Evolutionary conservation across 1,140 invertebrate species (phyloP).

Genomic region (Pseudomyrmex concolor): DNA sequence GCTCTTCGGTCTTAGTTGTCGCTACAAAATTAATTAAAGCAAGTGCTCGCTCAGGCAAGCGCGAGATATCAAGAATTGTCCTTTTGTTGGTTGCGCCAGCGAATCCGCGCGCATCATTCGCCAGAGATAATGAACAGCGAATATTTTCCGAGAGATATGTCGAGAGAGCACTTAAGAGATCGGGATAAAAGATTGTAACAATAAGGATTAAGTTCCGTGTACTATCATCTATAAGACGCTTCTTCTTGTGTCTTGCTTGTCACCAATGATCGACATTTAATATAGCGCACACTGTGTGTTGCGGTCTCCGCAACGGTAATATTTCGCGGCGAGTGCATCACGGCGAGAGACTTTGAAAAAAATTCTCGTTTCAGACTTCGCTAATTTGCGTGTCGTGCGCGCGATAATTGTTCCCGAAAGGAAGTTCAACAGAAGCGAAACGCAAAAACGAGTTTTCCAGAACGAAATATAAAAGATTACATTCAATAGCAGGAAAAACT

Average conservation of each 20-base stretch:
- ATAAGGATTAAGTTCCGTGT: slow-evolving; percentile 41
- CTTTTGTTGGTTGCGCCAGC: slow-evolving; percentile 22
- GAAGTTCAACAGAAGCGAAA: not conserved
- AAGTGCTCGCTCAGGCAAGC: slow-evolving; percentile 60
- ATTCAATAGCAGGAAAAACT: slow-evolving; percentile 25
- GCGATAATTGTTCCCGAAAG: too few species aligned
- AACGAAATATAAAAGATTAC: not conserved
- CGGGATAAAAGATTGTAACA: slow-evolving; percentile 33
- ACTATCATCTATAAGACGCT: slow-evolving; percentile 13
- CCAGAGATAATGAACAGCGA: slow-evolving; percentile 24
- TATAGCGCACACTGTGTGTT: too few species aligned
- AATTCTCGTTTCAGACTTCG: too few species aligned
- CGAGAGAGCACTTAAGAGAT: not conserved
- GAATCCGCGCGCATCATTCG: slow-evolving; percentile 31
- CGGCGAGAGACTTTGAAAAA: too few species aligned
- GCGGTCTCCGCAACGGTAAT: too few species aligned
- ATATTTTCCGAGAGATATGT: slow-evolving; percentile 11
- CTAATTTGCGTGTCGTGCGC: too few species aligned
- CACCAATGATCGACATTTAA: too few species aligned
- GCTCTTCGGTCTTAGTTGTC: slow-evolving; percentile 74
- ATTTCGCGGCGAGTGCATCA: too few species aligned
- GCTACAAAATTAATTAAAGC: slow-evolving; percentile 78
- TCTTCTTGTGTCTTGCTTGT: not conserved
- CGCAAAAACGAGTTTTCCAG: not conserved
- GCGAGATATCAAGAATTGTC: slow-evolving; percentile 72